phyloP scores from a whole-genome alignment of 2,797 vertebrate genomes.

The Pseudochaenichthys georgianus region DNA sequence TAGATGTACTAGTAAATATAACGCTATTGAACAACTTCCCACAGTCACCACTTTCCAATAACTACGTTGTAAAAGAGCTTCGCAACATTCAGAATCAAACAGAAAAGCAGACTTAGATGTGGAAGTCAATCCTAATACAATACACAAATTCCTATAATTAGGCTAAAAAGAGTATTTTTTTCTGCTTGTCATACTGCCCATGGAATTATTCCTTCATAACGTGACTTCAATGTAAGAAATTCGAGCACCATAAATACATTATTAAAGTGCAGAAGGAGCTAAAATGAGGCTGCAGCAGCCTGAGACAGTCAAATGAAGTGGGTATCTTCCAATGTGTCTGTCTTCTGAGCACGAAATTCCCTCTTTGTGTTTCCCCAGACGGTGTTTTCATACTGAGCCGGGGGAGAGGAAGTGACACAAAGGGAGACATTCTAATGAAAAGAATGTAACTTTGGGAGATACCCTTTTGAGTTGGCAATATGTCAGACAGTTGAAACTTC shows the following conservation, averaged over 20 bases:
- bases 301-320: background rate
- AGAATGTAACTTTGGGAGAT: background rate
- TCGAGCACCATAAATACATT: background rate
- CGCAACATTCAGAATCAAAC: background rate
- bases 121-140: background rate
- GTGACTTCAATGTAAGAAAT: background rate
- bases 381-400: constrained; percentile 4
- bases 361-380: constrained; percentile 17
- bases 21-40: background rate
- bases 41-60: background rate
- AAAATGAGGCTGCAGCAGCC: background rate
- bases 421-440: background rate
- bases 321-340: background rate
- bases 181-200: background rate
- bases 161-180: too few species aligned
- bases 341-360: background rate
- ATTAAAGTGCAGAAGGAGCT: background rate
- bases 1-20: background rate
- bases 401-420: background rate
- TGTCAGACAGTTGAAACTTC: background rate
- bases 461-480: background rate
- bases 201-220: background rate
- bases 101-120: background rate
- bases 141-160: background rate
- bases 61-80: background rate